Base-by-base conservation (phyloP, 2,797 vertebrate genomes). In the Darevskia nairensis region DNA sequence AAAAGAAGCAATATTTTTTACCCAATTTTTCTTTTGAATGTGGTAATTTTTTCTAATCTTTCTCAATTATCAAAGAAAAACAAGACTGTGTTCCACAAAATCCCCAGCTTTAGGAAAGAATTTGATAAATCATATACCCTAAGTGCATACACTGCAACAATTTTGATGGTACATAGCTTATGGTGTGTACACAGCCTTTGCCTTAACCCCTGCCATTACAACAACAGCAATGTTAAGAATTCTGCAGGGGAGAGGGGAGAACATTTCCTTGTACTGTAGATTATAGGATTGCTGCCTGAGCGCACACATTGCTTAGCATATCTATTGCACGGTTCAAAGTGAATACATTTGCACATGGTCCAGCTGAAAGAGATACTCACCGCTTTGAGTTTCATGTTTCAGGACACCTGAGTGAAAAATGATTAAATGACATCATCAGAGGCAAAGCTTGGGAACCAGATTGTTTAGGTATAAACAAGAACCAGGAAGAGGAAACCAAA, bases 381-480 rank as follows among this genome's bases (percentile, higher is more conserved):
- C 6, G 6, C 29, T 88, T 66, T 71, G 44, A 66, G 69, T 8
- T 80, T 55, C 55, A 87, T 27, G 66, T 46, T 80, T 32, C 32
- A 46, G 80, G n/a, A 23, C 80, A 90, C 68, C 85, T 87, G 75
- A 35, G 19, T 29, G 29, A 87, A 55, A 17, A 64, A 41, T 8
- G 41, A 72, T 68, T n/a, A 10, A 72, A 41, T 9, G 44, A 35
- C 8, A 44, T 46, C 19, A 8, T 39, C n/a, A 29, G 61, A 19
- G 35, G 23, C 41, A 64, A 72, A 79, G n/a, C 8, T 35, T 39
- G 15, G 23, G 19, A 84, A 90, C 85, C 68, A 17, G 75, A 68
- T 50, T 11, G 15, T 23, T 80, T 50, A 25, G 39, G 77, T 69
- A 61, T 74, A 61, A 84, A 44, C 13, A 84, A 84, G 55, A 90